Base-by-base conservation (phyloP, 1,140 invertebrate species). In the Camponotus floridanus region DNA sequence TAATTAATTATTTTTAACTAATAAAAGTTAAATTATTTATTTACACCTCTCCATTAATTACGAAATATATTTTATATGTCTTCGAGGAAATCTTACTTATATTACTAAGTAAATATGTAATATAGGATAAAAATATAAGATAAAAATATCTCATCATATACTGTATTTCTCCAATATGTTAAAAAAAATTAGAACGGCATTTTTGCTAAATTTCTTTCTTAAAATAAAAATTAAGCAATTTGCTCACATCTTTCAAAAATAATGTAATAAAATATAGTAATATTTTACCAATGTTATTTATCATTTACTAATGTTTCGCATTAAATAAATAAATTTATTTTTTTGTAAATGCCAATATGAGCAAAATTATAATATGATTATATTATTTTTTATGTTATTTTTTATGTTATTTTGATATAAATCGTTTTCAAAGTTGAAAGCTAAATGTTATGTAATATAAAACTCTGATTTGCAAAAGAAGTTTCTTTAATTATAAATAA, bases 211-310 rank as follows among this genome's bases (percentile, higher is more conserved):
- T 31, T 80, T 57, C 31, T 42, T n/a, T 45, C 2, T 4, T 68
- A 26, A 79, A 36, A 80, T 33, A 79, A 51, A 33, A 4, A 57
- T 57, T 68, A 67, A 5, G 2, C n/a, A 2, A 51, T 51, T 67
- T 55, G 42, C 31, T 67, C 15, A 68, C 55, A 4, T 55, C 13
- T 80, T 45, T 67, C 21, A 62, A 51, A 67, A 55, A 55, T 80
- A 51, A 48, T 26, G 4, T 42, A 68, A 36, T 51, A 68, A 55
- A 18, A 36, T 76, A 48, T 57, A 15, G 13, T 26, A 26, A 26
- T 26, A 15, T 13, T 65, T 70, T 80, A 51, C 64, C 76, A 15
- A 26, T 26, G 26, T 26, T 26, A 26, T 26, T 26, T 26, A 26
- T 26, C 26, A 26, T 26, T 26, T 26, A 26, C 26, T 26, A 5